A percentile compares a stretch with the other conserved stretches of the same genome.
Conservation (phyloP, 2,113 vertebrate species). For the Dasyprocta punctata region DNA sequence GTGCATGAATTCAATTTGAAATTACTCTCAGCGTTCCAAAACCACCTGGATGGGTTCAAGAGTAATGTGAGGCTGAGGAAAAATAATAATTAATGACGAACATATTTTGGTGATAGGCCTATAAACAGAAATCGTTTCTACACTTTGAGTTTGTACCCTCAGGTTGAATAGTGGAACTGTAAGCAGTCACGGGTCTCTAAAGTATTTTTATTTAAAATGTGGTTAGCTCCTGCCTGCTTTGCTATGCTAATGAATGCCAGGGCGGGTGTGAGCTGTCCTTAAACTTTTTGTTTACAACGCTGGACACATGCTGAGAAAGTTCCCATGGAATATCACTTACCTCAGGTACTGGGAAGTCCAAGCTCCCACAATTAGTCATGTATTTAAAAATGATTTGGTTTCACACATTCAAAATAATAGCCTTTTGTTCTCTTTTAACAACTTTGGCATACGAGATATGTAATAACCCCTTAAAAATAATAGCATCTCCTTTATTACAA, state of each 20-base stretch:
- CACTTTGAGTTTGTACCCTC: constrained; percentile 78
- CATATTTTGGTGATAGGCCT: constrained; percentile 82
- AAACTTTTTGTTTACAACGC: constrained; percentile 85
- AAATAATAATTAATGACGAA: constrained; percentile 89
- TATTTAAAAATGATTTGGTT: constrained; percentile 82
- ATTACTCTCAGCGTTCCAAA: constrained; percentile 80
- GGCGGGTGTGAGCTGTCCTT: constrained; percentile 79
- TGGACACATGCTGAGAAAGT: constrained; percentile 81
- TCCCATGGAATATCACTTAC: constrained; percentile 78
- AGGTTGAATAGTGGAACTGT: constrained; percentile 82
- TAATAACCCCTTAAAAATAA: constrained; percentile 78
- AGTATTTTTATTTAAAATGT: constrained; percentile 85
- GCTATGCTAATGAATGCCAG: constrained; percentile 86
- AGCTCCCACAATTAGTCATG: constrained; percentile 82
- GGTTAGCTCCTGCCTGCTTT: constrained; percentile 84
- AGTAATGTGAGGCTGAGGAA: constrained; percentile 80
- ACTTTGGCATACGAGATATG: constrained; percentile 71
- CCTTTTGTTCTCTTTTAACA: constrained; percentile 83
- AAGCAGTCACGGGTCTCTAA: constrained; percentile 85
- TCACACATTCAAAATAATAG: constrained; percentile 85
- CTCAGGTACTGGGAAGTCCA: constrained; percentile 77
- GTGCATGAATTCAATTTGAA: constrained; percentile 77
- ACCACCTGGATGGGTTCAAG: constrained; percentile 85
- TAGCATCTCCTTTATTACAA: constrained; percentile 57
- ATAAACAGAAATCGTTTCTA: constrained; percentile 82